Percentiles rank a stretch among this genome's conserved stretches.
These are phyloP conservation scores for Scaptomyza reducta DNA, from an alignment of 2,888 invertebrate species.

Conservation along the genomic window DNA sequence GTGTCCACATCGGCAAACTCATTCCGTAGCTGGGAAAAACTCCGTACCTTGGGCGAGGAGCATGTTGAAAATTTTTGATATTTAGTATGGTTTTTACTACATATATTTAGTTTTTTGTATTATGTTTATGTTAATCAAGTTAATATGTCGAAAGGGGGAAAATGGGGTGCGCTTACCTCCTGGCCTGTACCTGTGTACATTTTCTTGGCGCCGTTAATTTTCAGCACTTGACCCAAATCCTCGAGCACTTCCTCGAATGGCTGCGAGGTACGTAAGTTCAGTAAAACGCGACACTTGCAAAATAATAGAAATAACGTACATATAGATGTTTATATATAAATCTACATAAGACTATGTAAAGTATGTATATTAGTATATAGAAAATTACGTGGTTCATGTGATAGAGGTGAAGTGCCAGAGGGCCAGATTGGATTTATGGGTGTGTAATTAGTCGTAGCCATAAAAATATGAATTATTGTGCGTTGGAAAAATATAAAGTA, in stretches of 20 bases:
- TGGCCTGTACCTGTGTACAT: slow-evolving; percentile 96
- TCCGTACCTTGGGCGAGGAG: slow-evolving; percentile 88
- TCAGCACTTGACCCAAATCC: slow-evolving; percentile 96
- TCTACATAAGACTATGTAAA: background rate
- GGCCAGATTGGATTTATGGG: slow-evolving; percentile 44
- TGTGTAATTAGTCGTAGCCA: slow-evolving; percentile 65
- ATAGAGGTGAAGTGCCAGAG: slow-evolving; percentile 14
- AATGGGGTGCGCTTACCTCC: slow-evolving; percentile 87
- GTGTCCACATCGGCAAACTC: slow-evolving; percentile 96
- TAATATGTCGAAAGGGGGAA: slow-evolving; percentile 30
- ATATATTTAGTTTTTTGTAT: background rate
- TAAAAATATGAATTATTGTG: slow-evolving; percentile 54
- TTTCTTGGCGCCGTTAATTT: slow-evolving; percentile 94
- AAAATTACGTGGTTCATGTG: slow-evolving; percentile 34
- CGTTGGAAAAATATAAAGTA: slow-evolving; percentile 13
- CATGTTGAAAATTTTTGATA: slow-evolving; percentile 13
- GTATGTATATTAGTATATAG: slow-evolving; percentile 2
- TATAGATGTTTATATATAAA: background rate
- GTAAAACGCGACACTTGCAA: slow-evolving; percentile 92
- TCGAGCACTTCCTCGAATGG: slow-evolving; percentile 97
- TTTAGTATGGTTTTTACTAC: slow-evolving; percentile 18
- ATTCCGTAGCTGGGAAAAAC: slow-evolving; percentile 96
- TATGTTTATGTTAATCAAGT: slow-evolving; percentile 45
- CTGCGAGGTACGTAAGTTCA: slow-evolving; percentile 96
- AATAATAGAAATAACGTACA: slow-evolving; percentile 5